Evolutionary conservation across 2,797 vertebrate genomes (phyloP).

Genomic region (Nyctibius grandis): DNA sequence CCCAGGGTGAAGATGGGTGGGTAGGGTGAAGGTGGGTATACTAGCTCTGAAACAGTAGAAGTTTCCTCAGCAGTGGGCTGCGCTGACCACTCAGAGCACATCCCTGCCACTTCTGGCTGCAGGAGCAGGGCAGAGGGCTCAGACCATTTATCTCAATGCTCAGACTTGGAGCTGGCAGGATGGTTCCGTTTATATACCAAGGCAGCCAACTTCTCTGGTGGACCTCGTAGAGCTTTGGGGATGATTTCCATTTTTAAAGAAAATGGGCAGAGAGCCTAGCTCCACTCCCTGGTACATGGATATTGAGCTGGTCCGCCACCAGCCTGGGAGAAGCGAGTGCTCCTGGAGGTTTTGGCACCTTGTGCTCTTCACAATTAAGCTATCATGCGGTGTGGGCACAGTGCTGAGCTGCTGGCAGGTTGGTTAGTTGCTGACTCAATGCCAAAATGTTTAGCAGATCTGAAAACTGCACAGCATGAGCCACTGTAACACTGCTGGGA

Average conservation of each 20-base stretch:
- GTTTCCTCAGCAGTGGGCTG: neutral
- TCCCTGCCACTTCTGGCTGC: neutral
- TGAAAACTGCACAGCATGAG: neutral
- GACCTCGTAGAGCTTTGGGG: neutral
- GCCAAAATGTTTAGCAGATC: neutral
- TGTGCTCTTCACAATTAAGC: neutral
- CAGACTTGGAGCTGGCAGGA: neutral
- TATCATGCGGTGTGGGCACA: neutral
- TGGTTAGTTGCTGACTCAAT: neutral
- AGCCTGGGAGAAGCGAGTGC: neutral
- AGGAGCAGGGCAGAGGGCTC: neutral
- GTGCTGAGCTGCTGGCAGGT: neutral
- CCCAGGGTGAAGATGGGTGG: neutral
- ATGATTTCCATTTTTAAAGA: neutral
- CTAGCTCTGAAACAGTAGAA: neutral
- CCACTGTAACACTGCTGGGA: neutral
- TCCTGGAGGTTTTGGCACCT: neutral
- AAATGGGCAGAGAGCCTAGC: neutral
- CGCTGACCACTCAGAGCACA: rapidly evolving
- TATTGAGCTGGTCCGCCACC: neutral
- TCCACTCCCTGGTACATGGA: rapidly evolving
- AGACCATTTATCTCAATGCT: neutral
- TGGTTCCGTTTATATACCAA: neutral
- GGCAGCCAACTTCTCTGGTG: neutral
- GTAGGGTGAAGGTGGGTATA: neutral